Evolutionary conservation across 2,888 invertebrate species (phyloP).

Genomic region (Limnephilus lunatus): DNA sequence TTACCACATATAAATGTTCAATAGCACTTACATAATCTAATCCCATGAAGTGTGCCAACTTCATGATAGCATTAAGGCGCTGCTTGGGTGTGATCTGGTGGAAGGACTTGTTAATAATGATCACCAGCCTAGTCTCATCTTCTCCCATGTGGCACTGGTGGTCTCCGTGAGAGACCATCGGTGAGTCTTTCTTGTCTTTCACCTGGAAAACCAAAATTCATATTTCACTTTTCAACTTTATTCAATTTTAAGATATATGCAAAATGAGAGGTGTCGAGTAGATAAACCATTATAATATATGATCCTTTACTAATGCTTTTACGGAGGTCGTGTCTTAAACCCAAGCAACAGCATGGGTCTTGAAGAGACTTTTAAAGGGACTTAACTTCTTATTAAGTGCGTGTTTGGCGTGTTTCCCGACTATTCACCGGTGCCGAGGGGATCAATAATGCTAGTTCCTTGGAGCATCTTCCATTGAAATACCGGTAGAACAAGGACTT

Average conservation of each 20-base stretch:
- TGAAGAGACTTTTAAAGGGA: too few relatives aligned
- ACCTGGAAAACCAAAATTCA: conserved; percentile 50
- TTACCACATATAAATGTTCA: not conserved
- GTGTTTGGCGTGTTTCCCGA: too few relatives aligned
- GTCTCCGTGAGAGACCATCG: conserved; percentile 69
- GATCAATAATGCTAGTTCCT: too few relatives aligned
- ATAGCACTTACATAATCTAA: conserved; percentile 79
- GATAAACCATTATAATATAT: too few relatives aligned
- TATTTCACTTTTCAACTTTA: not conserved
- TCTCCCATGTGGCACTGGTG: conserved; percentile 70
- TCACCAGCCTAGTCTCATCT: conserved; percentile 78
- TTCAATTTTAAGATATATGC: not conserved
- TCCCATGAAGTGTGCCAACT: conserved; percentile 84
- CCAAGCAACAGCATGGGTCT: too few relatives aligned
- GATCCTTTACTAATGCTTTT: too few relatives aligned
- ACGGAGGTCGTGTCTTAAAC: too few relatives aligned
- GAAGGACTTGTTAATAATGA: conserved; percentile 83
- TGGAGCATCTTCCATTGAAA: too few relatives aligned
- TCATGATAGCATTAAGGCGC: conserved; percentile 82
- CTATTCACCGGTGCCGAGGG: too few relatives aligned
- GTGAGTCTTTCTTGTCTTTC: conserved; percentile 62
- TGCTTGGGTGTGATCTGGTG: conserved; percentile 80
- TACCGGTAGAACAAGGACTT: too few relatives aligned
- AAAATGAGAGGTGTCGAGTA: too few relatives aligned
- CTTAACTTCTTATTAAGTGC: too few relatives aligned